A percentile compares a stretch with the other conserved stretches of the same genome.
Evolutionary conservation across 2,888 invertebrate genomes (phyloP).

Genomic region (Sussaba pulchella): DNA sequence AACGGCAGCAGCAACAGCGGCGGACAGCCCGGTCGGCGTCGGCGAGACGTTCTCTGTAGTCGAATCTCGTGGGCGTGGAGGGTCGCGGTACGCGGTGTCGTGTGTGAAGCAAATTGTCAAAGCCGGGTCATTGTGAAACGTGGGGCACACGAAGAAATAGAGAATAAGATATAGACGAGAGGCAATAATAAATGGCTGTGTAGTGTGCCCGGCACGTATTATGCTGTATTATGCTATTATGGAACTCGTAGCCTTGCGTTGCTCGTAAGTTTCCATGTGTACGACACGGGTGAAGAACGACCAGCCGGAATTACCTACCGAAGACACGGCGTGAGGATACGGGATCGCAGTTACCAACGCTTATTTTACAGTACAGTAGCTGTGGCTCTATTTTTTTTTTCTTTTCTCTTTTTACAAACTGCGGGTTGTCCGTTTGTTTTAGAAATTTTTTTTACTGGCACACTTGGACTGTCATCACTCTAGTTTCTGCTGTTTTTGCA

Average conservation of each 20-base stretch:
- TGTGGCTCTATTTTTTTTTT: no score
- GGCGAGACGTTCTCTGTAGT: conserved; percentile 77
- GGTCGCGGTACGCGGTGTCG: conserved; percentile 81
- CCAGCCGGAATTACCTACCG: conserved; percentile 26
- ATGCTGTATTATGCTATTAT: conserved; percentile 51
- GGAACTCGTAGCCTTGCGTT: conserved; percentile 19
- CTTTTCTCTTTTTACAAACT: no score
- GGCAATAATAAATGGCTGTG: conserved; percentile 80
- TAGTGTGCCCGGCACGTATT: conserved; percentile 69
- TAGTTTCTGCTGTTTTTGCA: no score
- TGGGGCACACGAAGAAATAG: conserved; percentile 42
- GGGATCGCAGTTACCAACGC: no score
- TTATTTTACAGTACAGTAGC: no score
- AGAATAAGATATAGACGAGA: conserved; percentile 65
- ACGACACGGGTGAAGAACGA: conserved; percentile 36
- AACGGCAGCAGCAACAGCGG: conserved; percentile 3
- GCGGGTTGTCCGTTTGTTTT: no score
- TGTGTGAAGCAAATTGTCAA: conserved; percentile 83
- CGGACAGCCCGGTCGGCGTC: conserved; percentile 16
- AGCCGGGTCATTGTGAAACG: conserved; percentile 78
- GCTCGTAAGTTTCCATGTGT: background rate
- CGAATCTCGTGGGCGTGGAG: conserved; percentile 82
- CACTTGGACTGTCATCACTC: no score
- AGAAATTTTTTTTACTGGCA: no score
- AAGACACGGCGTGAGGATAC: no score